phyloP scores from a whole-genome alignment of 2,888 invertebrate genomes.

The Mystacides longicornis region DNA sequence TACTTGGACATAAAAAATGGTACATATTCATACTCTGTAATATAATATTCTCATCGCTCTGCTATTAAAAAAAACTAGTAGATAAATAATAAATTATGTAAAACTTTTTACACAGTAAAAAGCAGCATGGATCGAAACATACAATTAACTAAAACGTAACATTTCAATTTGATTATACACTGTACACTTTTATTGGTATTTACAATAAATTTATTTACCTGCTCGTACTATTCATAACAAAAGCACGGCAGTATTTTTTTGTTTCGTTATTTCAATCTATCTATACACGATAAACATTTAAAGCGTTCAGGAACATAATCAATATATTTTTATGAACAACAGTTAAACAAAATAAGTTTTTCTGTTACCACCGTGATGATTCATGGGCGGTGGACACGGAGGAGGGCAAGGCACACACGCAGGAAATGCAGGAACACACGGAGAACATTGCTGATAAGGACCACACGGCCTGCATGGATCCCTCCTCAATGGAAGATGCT shows the following conservation, averaged over 20 bases:
- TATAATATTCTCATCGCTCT: neutral
- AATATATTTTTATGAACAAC: too few relatives aligned
- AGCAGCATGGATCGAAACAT: neutral
- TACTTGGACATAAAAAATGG: neutral
- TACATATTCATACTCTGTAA: neutral
- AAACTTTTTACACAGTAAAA: constrained; percentile 1
- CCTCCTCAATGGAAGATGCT: constrained; percentile 39
- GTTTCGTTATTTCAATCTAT: too few relatives aligned
- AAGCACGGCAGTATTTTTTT: too few relatives aligned
- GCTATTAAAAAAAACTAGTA: neutral
- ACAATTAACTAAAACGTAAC: neutral
- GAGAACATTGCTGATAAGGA: constrained; percentile 25
- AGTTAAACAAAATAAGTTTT: constrained; percentile 47
- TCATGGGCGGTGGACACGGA: constrained; percentile 24
- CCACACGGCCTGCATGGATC: constrained; percentile 30
- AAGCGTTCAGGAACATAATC: too few relatives aligned
- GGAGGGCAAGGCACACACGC: constrained; percentile 29
- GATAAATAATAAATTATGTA: neutral
- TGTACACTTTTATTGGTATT: neutral
- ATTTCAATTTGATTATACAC: constrained; percentile 2
- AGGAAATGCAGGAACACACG: constrained; percentile 8
- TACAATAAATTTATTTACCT: neutral
- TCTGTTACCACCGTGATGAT: constrained; percentile 40
- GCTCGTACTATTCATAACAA: neutral
- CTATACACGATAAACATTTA: too few relatives aligned